Conservation (phyloP, 2,888 invertebrate genomes). For the Pantelozetes paolii region DNA sequence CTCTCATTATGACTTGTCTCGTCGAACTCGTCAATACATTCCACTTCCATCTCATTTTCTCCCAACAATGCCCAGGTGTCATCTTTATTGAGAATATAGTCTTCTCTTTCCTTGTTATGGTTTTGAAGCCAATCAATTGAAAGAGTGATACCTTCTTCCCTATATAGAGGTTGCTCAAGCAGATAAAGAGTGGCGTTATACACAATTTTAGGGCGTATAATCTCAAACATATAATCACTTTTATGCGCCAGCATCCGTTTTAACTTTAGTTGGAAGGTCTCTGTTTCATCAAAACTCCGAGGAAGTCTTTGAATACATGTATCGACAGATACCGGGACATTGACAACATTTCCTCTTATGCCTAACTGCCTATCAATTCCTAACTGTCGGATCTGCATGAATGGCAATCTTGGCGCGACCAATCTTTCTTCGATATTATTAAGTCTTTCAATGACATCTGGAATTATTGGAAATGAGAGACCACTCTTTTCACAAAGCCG, state of each 20-base stretch:
- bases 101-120: neutral
- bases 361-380: neutral
- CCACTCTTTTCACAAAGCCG: neutral
- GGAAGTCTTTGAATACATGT: neutral
- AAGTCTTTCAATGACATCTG: neutral
- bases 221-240: neutral
- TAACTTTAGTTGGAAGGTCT: neutral
- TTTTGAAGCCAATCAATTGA: neutral
- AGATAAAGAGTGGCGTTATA: neutral
- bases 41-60: constrained; percentile 13
- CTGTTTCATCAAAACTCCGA: neutral
- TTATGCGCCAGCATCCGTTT: neutral
- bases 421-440: constrained; percentile 51
- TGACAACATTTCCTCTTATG: constrained; percentile 48
- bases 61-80: too few species aligned
- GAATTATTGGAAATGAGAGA: neutral
- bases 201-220: neutral
- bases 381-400: constrained; percentile 50
- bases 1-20: constrained; percentile 47
- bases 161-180: neutral
- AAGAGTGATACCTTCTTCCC: neutral
- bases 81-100: neutral
- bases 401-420: constrained; percentile 50
- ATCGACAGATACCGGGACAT: constrained; percentile 47
- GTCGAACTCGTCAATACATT: constrained; percentile 50